phyloP scores from a whole-genome alignment of 2,113 vertebrate genomes.

The Hydropotes inermis region DNA sequence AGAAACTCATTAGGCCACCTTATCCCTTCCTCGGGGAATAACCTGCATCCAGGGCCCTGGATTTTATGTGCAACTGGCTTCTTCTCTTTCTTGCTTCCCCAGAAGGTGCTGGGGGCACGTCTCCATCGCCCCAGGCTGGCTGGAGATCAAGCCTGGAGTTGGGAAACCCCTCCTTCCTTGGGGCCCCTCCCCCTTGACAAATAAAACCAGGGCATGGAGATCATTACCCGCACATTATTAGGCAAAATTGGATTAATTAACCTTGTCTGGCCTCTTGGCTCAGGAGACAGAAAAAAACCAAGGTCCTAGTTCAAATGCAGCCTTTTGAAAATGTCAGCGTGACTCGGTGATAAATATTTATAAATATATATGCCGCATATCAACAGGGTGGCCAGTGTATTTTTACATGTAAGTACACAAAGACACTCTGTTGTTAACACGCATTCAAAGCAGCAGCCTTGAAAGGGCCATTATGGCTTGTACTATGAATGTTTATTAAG shows the following conservation, averaged over 20 bases:
- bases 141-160: background rate
- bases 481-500: conserved; percentile 69
- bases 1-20: background rate
- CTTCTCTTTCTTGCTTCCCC: background rate
- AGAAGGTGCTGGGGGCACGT: background rate
- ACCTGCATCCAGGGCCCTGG: background rate
- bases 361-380: conserved; percentile 72
- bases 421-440: conserved; percentile 73
- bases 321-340: conserved; percentile 73
- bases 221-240: conserved; percentile 68
- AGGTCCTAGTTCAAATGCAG: conserved; percentile 59
- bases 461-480: conserved; percentile 72
- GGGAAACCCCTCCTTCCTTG: background rate
- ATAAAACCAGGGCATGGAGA: conserved; percentile 63
- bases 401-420: conserved; percentile 73
- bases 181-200: conserved; percentile 57
- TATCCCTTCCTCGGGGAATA: background rate
- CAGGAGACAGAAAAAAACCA: conserved; percentile 51
- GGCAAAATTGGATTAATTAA: conserved; percentile 70
- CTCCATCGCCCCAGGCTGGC: background rate
- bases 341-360: conserved; percentile 74
- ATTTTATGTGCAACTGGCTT: fast-evolving
- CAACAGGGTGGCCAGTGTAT: conserved; percentile 66
- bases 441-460: conserved; percentile 62
- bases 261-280: conserved; percentile 76